Evolutionary conservation across 2,888 invertebrate species (phyloP).

Genomic region (Synergus umbraculus): DNA sequence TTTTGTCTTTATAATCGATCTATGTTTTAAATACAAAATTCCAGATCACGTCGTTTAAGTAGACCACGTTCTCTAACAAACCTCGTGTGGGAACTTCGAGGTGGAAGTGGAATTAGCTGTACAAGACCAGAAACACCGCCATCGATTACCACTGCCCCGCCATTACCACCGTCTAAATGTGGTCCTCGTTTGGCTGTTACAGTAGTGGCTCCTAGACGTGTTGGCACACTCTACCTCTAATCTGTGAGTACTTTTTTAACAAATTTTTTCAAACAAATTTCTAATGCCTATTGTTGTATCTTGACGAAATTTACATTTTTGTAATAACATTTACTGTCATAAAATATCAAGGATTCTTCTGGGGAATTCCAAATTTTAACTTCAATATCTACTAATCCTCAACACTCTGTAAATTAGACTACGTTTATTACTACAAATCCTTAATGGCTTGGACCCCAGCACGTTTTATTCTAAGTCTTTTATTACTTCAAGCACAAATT

Average conservation of each 20-base stretch:
- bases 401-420: no score
- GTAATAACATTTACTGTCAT: no score
- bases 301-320: no score
- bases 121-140: conserved; percentile 74
- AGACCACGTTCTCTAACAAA: conserved; percentile 92
- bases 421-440: no score
- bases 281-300: neutral
- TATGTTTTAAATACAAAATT: neutral
- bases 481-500: no score
- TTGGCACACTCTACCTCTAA: conserved; percentile 79
- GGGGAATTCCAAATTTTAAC: no score
- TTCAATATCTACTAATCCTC: no score
- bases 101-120: conserved; percentile 72
- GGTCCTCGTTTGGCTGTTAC: conserved; percentile 78
- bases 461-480: no score
- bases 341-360: no score
- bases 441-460: no score
- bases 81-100: conserved; percentile 87
- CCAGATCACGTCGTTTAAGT: conserved; percentile 85
- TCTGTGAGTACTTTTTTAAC: conserved; percentile 66
- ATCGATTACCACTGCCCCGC: conserved; percentile 72
- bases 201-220: conserved; percentile 76
- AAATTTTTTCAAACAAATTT: neutral
- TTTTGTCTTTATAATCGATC: neutral
- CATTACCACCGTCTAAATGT: conserved; percentile 78